These are phyloP conservation scores for Bombus difficillimus DNA, from an alignment of 1,140 invertebrate species.

Conservation along the genomic window DNA sequence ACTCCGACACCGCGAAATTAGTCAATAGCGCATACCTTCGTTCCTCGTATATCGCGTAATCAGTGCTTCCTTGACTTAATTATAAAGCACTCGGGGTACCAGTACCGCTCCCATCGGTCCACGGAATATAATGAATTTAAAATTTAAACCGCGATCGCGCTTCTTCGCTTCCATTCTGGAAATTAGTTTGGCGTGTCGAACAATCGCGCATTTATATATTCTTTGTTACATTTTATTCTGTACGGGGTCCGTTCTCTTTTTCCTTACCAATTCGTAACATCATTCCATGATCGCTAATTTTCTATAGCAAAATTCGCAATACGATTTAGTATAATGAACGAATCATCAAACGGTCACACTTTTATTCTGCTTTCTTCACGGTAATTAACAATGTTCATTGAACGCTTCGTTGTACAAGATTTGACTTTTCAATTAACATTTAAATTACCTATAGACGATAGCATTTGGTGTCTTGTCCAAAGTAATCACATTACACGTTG, in stretches of 20 bases:
- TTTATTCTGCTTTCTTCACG: too few relatives aligned
- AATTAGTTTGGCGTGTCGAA: conserved; percentile 12
- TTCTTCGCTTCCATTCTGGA: background rate
- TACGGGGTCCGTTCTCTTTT: background rate
- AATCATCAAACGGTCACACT: too few relatives aligned
- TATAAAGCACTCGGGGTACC: conserved; percentile 48
- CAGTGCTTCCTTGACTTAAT: conserved; percentile 54
- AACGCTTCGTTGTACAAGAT: too few relatives aligned
- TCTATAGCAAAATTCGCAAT: too few relatives aligned
- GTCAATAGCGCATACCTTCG: conserved; percentile 50
- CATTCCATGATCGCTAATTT: too few relatives aligned
- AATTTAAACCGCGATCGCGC: conserved; percentile 15
- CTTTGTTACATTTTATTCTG: background rate
- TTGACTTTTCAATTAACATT: too few relatives aligned
- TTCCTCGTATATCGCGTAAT: conserved; percentile 48
- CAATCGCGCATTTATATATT: background rate
- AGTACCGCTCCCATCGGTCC: background rate
- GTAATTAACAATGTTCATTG: too few relatives aligned
- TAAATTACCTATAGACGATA: too few relatives aligned
- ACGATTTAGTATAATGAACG: too few relatives aligned
- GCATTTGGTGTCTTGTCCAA: too few relatives aligned
- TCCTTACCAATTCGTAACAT: background rate
- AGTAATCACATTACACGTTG: too few relatives aligned
- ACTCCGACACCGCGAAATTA: conserved; percentile 56
- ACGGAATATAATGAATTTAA: conserved; percentile 31